These are phyloP conservation scores for Falco naumanni DNA, from an alignment of 2,797 vertebrate species.

Conservation along the genomic window DNA sequence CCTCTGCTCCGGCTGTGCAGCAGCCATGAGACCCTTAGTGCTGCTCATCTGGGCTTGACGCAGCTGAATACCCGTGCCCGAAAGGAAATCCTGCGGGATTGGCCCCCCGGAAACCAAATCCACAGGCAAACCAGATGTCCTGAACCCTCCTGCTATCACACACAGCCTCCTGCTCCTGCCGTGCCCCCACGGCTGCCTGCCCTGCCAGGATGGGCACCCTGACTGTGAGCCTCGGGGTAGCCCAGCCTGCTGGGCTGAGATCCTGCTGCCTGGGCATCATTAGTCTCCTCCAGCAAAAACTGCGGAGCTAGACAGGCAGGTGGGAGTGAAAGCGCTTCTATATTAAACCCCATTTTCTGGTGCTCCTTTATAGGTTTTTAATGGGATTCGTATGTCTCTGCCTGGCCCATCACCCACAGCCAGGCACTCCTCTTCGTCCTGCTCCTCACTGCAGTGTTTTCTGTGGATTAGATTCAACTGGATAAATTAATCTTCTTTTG, in stretches of 20 bases:
- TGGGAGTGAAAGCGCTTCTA: neutral
- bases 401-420: neutral
- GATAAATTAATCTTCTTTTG: constrained; percentile 15
- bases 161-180: neutral
- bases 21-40: neutral
- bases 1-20: rapidly evolving
- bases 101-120: neutral
- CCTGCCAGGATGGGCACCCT: rapidly evolving
- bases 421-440: neutral
- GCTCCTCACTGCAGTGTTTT: neutral
- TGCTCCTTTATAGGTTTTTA: neutral
- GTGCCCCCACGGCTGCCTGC: rapidly evolving
- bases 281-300: neutral
- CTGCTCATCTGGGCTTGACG: neutral
- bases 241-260: rapidly evolving
- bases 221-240: rapidly evolving
- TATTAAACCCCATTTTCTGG: neutral
- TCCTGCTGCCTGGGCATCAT: neutral
- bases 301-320: neutral
- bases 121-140: neutral
- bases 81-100: neutral
- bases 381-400: neutral
- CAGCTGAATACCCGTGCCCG: rapidly evolving
- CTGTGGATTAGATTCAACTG: neutral
- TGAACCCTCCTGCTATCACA: neutral